phyloP scores from a whole-genome alignment of 1,140 invertebrate species.

The Oscheius sp. region DNA sequence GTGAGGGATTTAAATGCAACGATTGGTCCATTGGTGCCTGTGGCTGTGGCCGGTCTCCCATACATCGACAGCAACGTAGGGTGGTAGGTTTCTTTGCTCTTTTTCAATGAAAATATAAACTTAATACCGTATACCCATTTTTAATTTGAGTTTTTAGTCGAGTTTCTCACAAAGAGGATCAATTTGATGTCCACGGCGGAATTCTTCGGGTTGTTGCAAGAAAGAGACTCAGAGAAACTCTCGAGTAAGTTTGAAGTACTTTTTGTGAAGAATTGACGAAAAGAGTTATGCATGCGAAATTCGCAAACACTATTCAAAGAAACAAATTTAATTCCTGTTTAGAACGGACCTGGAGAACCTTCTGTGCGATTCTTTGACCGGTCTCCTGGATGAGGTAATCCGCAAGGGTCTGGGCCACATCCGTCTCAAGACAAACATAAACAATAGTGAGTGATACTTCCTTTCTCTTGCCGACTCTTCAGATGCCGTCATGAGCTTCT shows the following conservation, averaged over 20 bases:
- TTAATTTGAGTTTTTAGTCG: no score
- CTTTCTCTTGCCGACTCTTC: not conserved
- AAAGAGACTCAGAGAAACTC: not conserved
- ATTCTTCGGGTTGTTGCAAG: not conserved
- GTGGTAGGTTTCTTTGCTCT: not conserved
- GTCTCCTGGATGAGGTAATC: not conserved
- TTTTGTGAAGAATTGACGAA: not conserved
- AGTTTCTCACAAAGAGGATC: not conserved
- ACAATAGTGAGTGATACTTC: not conserved
- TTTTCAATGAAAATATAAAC: no score
- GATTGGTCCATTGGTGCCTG: not conserved
- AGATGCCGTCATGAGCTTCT: not conserved
- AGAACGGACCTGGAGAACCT: not conserved
- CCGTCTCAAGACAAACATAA: not conserved
- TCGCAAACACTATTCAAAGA: no score
- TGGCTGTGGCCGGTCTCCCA: not conserved
- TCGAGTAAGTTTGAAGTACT: not conserved
- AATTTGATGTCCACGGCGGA: not conserved
- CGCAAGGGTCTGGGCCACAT: not conserved
- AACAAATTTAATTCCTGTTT: not conserved
- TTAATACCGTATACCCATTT: no score
- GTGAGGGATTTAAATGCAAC: not conserved
- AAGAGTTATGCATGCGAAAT: no score
- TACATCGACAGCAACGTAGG: not conserved
- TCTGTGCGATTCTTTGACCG: not conserved